Conservation (phyloP, 2,113 vertebrate species). For the Halichoeres trimaculatus region DNA sequence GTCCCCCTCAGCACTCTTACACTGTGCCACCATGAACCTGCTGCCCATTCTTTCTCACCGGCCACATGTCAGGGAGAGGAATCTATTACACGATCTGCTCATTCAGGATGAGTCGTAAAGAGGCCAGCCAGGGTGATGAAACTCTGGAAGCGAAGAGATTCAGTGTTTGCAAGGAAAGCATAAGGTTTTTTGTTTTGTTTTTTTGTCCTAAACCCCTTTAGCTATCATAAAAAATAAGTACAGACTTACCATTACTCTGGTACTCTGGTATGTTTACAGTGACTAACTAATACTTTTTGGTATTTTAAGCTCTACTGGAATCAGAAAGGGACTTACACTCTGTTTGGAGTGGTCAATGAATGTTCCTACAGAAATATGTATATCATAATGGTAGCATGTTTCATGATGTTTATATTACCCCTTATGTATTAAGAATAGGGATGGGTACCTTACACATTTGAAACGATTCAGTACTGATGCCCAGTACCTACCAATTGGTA, state of each 20-base stretch:
- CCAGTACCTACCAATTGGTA: too few relatives aligned
- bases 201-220: not conserved
- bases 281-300: constrained; percentile 43
- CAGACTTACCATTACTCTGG: not conserved
- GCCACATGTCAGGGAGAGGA: constrained; percentile 69
- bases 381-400: too few relatives aligned
- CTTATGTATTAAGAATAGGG: too few relatives aligned
- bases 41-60: constrained; percentile 50
- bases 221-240: not conserved
- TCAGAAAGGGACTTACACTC: constrained; percentile 4
- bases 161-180: not conserved
- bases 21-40: constrained; percentile 44
- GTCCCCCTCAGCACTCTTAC: constrained; percentile 29
- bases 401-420: not conserved
- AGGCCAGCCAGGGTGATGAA: constrained; percentile 62
- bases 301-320: constrained; percentile 55
- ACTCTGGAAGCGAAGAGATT: constrained; percentile 24
- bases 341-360: not conserved
- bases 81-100: constrained; percentile 67
- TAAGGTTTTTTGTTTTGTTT: not conserved
- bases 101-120: constrained; percentile 66
- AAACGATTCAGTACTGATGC: too few relatives aligned
- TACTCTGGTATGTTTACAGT: constrained; percentile 1
- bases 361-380: too few relatives aligned
- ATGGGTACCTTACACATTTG: too few relatives aligned